A percentile compares a stretch with the other conserved stretches of the same genome.
These are phyloP conservation scores for Tineola bisselliella DNA, from an alignment of 2,888 invertebrate genomes.

Conservation along the genomic window DNA sequence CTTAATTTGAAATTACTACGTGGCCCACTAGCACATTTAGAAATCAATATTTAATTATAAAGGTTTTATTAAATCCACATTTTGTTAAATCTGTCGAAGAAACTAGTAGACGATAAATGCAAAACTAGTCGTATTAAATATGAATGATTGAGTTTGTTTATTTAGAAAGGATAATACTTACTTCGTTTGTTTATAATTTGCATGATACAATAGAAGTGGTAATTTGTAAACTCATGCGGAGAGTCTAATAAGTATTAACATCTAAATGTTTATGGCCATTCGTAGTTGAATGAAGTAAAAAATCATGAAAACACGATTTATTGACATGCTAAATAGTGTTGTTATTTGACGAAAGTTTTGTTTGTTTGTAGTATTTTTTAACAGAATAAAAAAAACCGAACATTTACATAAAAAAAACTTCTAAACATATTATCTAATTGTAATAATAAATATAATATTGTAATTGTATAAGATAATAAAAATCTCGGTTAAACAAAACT, in stretches of 20 bases:
- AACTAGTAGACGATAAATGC: too few relatives aligned
- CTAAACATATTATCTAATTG: background rate
- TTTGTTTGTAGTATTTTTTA: background rate
- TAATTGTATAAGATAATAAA: background rate
- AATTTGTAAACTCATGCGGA: constrained; percentile 4
- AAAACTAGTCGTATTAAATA: too few relatives aligned
- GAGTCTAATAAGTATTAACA: background rate
- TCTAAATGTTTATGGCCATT: background rate
- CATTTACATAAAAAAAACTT: background rate
- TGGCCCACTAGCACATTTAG: too few relatives aligned
- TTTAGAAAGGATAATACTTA: background rate
- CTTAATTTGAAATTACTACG: too few relatives aligned
- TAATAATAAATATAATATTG: background rate
- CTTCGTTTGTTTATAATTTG: background rate
- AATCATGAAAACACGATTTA: background rate
- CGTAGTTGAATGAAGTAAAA: background rate
- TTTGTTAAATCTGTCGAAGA: too few relatives aligned
- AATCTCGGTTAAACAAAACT: background rate
- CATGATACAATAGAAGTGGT: background rate
- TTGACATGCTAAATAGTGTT: background rate
- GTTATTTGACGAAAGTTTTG: background rate
- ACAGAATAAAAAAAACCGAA: background rate
- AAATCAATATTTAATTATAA: too few relatives aligned
- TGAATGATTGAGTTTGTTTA: background rate
- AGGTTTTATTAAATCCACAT: too few relatives aligned